These are phyloP conservation scores for Microctonus brassicae DNA, from an alignment of 2,888 invertebrate species.

Conservation along the genomic window DNA sequence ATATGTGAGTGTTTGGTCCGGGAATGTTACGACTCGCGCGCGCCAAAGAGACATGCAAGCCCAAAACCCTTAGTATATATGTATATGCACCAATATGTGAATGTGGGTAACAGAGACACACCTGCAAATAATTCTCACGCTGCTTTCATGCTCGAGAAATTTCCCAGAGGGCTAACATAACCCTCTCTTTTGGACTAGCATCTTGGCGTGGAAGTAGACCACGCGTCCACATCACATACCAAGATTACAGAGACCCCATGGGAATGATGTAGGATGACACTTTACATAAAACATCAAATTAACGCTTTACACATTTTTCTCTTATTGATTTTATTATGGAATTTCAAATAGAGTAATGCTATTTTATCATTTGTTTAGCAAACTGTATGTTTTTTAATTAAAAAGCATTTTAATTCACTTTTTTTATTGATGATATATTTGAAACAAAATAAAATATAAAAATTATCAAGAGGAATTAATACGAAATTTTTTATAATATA, in stretches of 20 bases:
- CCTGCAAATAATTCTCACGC: conserved; percentile 63
- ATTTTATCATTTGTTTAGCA: too few relatives aligned
- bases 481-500: too few relatives aligned
- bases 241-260: background rate
- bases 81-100: too few relatives aligned
- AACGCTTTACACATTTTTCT: background rate
- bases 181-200: conserved; percentile 43
- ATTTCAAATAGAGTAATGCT: too few relatives aligned
- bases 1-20: conserved; percentile 1
- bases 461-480: too few relatives aligned
- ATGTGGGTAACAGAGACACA: too few relatives aligned
- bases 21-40: conserved; percentile 49
- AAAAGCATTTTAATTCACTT: too few relatives aligned
- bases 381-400: too few relatives aligned
- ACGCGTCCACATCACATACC: conserved; percentile 5
- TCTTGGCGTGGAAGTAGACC: conserved; percentile 35
- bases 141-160: conserved; percentile 59
- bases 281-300: background rate
- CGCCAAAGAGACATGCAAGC: conserved; percentile 56
- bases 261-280: background rate
- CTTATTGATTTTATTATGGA: background rate
- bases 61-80: too few relatives aligned
- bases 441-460: too few relatives aligned
- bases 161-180: conserved; percentile 54
- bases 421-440: too few relatives aligned